Evolutionary conservation across 2,113 vertebrate genomes (phyloP).

Genomic region (Rattus norvegicus): GRCr8 NC_086028.1:38713501-38714000

Average conservation of each 20-base stretch:
- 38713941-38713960: slow-evolving; percentile 60
- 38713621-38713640: slow-evolving; percentile 65
- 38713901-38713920: neutral
- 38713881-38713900: neutral
- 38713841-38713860: neutral
- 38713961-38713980: neutral
- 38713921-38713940: neutral
- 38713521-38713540: slow-evolving; percentile 96
- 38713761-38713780: slow-evolving; percentile 69
- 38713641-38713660: slow-evolving; percentile 48
- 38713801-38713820: neutral
- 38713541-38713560: slow-evolving; percentile 95
- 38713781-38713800: slow-evolving; percentile 59
- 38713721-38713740: slow-evolving; percentile 49
- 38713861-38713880: neutral
- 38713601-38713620: slow-evolving; percentile 83
- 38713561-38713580: slow-evolving; percentile 97
- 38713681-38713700: slow-evolving; percentile 71
- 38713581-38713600: slow-evolving; percentile 92
- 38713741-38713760: slow-evolving; percentile 72
- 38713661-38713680: slow-evolving; percentile 65
- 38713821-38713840: neutral
- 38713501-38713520: slow-evolving; percentile 94
- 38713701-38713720: slow-evolving; percentile 43
- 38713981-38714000: neutral